phyloP scores from a whole-genome alignment of 2,888 invertebrate species.

The Cancer borealis region DNA sequence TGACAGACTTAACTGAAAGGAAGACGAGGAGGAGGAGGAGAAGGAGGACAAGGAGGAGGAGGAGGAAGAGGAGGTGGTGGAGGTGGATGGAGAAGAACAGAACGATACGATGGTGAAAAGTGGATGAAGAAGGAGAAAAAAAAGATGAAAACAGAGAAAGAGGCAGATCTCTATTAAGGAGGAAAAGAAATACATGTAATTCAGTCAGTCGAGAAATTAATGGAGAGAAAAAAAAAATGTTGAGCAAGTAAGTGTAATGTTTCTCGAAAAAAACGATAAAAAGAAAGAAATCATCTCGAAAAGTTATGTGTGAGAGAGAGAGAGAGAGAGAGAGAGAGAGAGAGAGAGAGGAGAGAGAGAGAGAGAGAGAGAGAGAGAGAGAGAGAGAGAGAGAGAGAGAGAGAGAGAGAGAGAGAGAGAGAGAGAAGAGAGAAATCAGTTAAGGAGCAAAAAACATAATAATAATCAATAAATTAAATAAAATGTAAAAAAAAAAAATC shows the following conservation, averaged over 20 bases:
- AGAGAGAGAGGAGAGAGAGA: background rate
- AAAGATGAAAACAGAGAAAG: background rate
- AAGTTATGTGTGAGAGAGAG: background rate
- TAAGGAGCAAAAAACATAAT: too few relatives aligned
- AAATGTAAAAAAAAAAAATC: too few relatives aligned
- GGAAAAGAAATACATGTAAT: background rate
- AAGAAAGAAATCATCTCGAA: background rate
- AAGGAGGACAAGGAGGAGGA: background rate
- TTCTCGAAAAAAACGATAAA: background rate
- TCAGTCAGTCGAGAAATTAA: background rate
- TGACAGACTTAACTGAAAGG: background rate
- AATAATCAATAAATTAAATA: too few relatives aligned
- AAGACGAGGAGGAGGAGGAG: background rate
- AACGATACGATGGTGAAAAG: background rate
- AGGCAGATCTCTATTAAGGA: background rate
- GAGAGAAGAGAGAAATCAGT: background rate
- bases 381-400: background rate
- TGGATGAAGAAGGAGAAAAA: background rate
- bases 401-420: slow-evolving; percentile 21
- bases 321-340: slow-evolving; percentile 4
- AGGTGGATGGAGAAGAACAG: background rate
- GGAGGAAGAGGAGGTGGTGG: background rate
- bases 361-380: background rate
- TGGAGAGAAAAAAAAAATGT: background rate
- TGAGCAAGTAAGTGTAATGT: background rate